Percentiles rank a stretch among this genome's conserved stretches.
Conservation (phyloP, 2,797 vertebrate genomes). For the Cryptoblepharus egeriae region DNA sequence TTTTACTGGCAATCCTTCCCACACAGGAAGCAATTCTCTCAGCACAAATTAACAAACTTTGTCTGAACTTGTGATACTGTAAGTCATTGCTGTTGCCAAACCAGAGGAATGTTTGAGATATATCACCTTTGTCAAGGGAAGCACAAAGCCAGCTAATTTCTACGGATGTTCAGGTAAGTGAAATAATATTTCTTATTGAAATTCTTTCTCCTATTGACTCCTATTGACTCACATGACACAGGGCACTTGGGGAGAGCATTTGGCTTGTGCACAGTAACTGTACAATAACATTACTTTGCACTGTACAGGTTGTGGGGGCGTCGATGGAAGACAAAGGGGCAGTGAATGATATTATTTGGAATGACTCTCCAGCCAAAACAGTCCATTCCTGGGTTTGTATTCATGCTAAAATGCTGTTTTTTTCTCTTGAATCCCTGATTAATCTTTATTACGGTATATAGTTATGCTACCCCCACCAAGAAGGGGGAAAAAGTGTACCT, state of each 20-base stretch:
- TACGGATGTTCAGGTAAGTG: constrained; percentile 52
- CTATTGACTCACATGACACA: neutral
- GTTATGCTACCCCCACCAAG: constrained; percentile 39
- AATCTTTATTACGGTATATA: constrained; percentile 66
- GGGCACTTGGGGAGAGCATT: neutral
- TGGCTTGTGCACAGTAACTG: constrained; percentile 14
- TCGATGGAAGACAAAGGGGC: neutral
- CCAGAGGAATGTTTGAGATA: constrained; percentile 42
- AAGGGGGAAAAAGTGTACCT: constrained; percentile 31
- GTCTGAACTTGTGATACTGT: constrained; percentile 65
- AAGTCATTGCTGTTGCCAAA: constrained; percentile 40
- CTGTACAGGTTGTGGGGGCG: neutral
- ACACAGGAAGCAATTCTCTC: neutral
- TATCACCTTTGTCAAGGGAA: constrained; percentile 53
- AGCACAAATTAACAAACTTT: constrained; percentile 50
- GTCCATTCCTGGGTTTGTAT: constrained; percentile 19
- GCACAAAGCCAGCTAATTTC: neutral
- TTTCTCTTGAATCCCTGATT: constrained; percentile 32
- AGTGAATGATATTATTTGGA: constrained; percentile 46
- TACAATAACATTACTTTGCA: constrained; percentile 33
- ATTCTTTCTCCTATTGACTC: neutral
- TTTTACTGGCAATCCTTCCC: constrained; percentile 54
- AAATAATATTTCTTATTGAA: constrained; percentile 4
- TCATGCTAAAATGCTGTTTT: constrained; percentile 1
- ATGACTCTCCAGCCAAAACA: constrained; percentile 49